Evolutionary conservation across 2,888 invertebrate species (phyloP), one percentile per base, ranked within the genome.

Genomic region (Gordius sp.): DNA sequence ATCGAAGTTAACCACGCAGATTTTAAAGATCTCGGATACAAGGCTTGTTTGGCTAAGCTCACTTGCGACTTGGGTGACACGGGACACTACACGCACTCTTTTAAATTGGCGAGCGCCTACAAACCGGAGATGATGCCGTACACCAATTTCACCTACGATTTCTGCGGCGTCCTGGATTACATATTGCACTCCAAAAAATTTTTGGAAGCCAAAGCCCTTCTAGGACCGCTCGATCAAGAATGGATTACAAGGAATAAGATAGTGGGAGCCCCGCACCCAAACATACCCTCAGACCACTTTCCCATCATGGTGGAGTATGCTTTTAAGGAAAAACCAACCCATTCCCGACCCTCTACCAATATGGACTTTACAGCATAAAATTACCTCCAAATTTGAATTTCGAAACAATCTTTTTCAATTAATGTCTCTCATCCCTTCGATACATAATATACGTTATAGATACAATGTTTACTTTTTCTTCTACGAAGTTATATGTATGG

Each of bases 111-210:
- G 60, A 84, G 85, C 61, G 89, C 91, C 59, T 91, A 93, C 72
- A 82, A 81, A 69, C 81, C 82, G 68, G 82, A 84, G 67, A 81
- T 86, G 65, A 89, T 97, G 83, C 85, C 86, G 61, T 87, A 83
- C 69, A 93, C 93, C 61, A 97, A 97, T 72, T 93, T 87, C 71
- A 97, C 97, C 81, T 86, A 70, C 78, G 80, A 97, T 72, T 97
- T 97, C 74, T 89, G 93, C 73, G 97, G 93, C 64, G 86, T 93
- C 69, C 97, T 97, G 68, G 97, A 97, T 74, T 97, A 97, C 76
- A 89, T 97, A 71, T 93, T 97, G 76, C 89, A 84, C 71, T 84
- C 89, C 62, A 83, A 84, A 69, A 81, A 83, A 69, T 81, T 82
- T 67, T 84, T 97, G 82, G 82, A 81, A 64, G 83, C 89, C 26